Evolutionary conservation across 2,113 vertebrate genomes (phyloP).

Genomic region (Orthonyx spaldingii): DNA sequence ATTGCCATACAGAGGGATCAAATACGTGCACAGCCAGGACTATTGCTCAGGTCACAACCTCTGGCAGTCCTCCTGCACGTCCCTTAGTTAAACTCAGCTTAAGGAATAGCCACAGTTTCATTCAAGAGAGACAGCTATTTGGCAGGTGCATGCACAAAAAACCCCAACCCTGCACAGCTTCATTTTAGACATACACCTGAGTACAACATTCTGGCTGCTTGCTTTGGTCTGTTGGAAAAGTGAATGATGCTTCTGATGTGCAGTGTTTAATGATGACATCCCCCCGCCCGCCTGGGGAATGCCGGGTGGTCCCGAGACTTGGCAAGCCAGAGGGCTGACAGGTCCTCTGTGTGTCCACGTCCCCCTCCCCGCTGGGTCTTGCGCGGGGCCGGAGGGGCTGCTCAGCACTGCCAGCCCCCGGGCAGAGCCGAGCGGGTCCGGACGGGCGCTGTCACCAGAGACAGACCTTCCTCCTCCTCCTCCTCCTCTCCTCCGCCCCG

Average conservation of each 20-base stretch:
- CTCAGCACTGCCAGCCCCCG: background rate
- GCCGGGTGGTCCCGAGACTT: accelerated
- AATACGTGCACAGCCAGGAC: accelerated
- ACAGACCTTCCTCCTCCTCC: background rate
- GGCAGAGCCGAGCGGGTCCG: background rate
- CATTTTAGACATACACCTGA: background rate
- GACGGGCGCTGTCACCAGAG: background rate
- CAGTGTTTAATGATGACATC: background rate
- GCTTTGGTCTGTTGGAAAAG: background rate
- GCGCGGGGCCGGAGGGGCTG: background rate
- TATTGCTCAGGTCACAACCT: background rate
- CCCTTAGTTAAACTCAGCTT: background rate
- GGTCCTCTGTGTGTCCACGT: background rate
- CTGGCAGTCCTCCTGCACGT: background rate
- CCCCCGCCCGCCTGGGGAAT: background rate
- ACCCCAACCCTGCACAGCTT: accelerated
- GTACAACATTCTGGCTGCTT: background rate
- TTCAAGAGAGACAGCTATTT: background rate
- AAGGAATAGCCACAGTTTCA: background rate
- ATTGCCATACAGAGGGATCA: background rate
- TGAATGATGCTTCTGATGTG: accelerated
- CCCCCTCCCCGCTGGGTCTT: background rate
- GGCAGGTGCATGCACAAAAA: background rate
- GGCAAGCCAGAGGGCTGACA: background rate
- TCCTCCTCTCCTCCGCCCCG: background rate